Base-by-base conservation (phyloP, 2,113 vertebrate genomes). In the Burhinus bistriatus region DNA sequence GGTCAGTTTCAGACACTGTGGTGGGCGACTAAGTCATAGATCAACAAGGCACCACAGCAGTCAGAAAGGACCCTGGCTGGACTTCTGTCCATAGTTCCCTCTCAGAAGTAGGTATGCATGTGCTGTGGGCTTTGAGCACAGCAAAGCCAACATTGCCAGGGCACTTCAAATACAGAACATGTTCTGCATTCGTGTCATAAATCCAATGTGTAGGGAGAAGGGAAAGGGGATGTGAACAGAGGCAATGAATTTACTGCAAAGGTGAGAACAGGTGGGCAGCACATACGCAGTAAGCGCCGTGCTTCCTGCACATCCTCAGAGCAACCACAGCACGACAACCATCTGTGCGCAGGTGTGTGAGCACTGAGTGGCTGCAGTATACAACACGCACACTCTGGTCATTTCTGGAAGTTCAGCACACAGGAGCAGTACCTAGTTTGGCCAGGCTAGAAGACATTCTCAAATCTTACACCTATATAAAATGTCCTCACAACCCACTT, bases 281-380 rank as follows among this genome's bases (percentile, higher is more conserved):
- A 90, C 14, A 7, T 2, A 5, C 1, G 0, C 4, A 45, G 47
- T 18, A 49, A 85, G 21, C 0, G 0, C 26, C 15, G 44, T 1
- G 12, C 21, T 86, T 69, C 44, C 76, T 69, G 21, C 69, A 11
- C 18, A 72, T 17, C 21, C 58, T 38, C 89, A 52, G 54, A 42
- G 34, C 14, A 44, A 29, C 9, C 0, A 2, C 25, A 20, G 51
- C 36, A 40, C 1, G 0, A 15, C 2, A 2, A 57, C 5, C 17
- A 16, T 8, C 38, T 0, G 0, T 23, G 44, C 66, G 69, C 8
- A 44, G 10, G 9, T 0, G 0, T 36, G 38, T 25, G 45, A 69
- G 49, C 49, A 34, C 30, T 20, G 34, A 11, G 23, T 4, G 44
- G 15, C 27, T 90, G 42, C 57, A 51, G 18, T 11, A 27, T 4